phyloP scores from a whole-genome alignment of 2,113 vertebrate genomes.

The Ceyx melanurus region DNA sequence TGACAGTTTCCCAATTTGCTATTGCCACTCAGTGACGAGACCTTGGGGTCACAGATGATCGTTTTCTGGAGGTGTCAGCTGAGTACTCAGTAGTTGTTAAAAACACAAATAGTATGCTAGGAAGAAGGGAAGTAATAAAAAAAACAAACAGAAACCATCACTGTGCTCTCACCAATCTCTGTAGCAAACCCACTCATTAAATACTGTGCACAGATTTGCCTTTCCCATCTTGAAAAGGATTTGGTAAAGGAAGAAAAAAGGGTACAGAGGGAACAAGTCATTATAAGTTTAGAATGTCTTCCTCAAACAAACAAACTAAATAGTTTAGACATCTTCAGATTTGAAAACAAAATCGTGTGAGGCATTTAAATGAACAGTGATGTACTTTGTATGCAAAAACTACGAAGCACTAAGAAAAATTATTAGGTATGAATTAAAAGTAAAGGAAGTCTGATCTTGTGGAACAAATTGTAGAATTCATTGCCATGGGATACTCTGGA shows the following conservation, averaged over 20 bases:
- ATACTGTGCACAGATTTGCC: not conserved
- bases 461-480: not conserved
- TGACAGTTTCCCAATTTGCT: slow-evolving; percentile 41
- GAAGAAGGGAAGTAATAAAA: slow-evolving; percentile 37
- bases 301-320: not conserved
- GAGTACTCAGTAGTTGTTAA: slow-evolving; percentile 12
- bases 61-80: slow-evolving; percentile 37
- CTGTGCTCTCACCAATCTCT: not conserved
- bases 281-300: not conserved
- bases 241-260: not conserved
- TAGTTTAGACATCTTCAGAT: not conserved
- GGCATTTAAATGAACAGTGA: not conserved
- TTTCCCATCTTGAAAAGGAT: not conserved
- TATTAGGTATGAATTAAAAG: not conserved
- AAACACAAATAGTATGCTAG: slow-evolving; percentile 8
- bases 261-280: not conserved
- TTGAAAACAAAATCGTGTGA: not conserved
- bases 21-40: slow-evolving; percentile 2
- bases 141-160: not conserved
- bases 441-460: not conserved
- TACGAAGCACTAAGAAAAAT: not conserved
- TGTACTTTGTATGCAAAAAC: not conserved
- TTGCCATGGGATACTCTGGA: not conserved
- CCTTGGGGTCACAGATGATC: slow-evolving; percentile 24
- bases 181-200: slow-evolving; percentile 2